Conservation (phyloP, 1,140 invertebrate species). For the Batillaria attramentaria region DNA sequence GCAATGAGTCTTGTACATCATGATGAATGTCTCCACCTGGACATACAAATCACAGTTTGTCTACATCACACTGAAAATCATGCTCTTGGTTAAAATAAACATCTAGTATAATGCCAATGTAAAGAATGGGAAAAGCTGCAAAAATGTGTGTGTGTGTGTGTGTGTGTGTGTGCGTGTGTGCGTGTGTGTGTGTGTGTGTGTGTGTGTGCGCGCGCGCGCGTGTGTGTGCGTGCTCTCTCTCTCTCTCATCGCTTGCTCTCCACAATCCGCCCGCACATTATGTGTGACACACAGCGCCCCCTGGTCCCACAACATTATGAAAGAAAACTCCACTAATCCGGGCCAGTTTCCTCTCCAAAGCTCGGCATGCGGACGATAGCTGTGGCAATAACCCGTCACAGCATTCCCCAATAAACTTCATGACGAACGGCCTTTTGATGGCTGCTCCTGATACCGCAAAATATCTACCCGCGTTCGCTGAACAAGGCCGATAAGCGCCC, state of each 20-base stretch:
- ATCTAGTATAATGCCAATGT: neutral
- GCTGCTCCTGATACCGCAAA: neutral
- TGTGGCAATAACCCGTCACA: no score
- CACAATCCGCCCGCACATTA: no score
- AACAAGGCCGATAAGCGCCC: neutral
- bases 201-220: neutral
- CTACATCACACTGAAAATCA: no score
- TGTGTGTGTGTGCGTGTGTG: slow-evolving; percentile 8
- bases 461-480: neutral
- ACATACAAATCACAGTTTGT: no score
- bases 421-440: neutral
- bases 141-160: neutral
- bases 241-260: no score
- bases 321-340: no score
- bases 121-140: neutral
- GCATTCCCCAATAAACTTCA: no score
- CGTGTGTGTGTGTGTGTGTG: slow-evolving; percentile 1
- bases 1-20: slow-evolving; percentile 77
- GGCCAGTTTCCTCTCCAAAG: no score
- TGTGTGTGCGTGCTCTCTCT: slow-evolving; percentile 6
- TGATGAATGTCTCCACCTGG: slow-evolving; percentile 74
- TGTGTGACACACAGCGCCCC: no score
- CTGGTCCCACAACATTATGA: no score
- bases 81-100: no score
- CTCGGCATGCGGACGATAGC: no score